Evolutionary conservation across 37 sponge, comb jelly and placozoan genomes (phyloP).

Genomic region (Aplysina aerophoba): DNA sequence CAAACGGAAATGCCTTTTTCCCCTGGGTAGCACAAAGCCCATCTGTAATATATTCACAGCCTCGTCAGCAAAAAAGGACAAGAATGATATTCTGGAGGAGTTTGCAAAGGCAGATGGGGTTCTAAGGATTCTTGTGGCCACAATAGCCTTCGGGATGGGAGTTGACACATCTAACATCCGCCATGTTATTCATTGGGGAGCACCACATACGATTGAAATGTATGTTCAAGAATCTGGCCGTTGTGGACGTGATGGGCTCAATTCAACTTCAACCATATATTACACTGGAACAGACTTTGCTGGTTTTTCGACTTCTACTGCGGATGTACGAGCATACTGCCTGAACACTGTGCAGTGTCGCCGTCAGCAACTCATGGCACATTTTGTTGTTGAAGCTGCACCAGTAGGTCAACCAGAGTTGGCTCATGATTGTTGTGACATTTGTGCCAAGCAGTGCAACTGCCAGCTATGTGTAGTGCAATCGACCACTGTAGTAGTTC

Average conservation of each 20-base stretch:
- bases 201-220: not conserved
- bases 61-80: not conserved
- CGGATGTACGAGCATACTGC: not conserved
- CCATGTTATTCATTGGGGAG: conserved; percentile 14
- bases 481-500: too few species aligned
- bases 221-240: conserved; percentile 5
- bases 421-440: too few species aligned
- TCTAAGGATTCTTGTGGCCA: not conserved
- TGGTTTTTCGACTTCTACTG: not conserved
- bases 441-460: too few species aligned
- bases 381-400: not conserved
- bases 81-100: not conserved
- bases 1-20: not conserved
- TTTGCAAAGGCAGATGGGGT: not conserved
- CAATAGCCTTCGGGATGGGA: not conserved
- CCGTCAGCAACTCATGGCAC: conserved; percentile 2
- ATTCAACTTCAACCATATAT: not conserved
- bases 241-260: conserved; percentile 19
- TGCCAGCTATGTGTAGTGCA: too few species aligned
- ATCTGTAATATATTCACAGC: not conserved
- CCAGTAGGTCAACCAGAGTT: too few species aligned
- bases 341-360: not conserved
- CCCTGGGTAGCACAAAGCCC: not conserved
- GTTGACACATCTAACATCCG: not conserved
- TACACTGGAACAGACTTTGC: conserved; percentile 10